Conservation (phyloP, 2,888 invertebrate genomes). For the Punctoribates punctum region DNA sequence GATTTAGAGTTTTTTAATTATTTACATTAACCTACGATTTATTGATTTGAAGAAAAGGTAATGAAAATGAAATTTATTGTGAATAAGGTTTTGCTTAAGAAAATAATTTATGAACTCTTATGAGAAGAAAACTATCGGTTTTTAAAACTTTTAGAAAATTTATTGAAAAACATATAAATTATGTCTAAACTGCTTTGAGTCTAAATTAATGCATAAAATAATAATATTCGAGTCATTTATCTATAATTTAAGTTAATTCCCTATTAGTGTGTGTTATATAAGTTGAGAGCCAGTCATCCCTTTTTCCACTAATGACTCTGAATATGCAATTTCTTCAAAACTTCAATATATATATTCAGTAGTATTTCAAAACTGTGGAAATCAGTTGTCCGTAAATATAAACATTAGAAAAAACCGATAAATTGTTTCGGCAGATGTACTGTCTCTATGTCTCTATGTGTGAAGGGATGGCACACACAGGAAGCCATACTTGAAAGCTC, state of each 20-base stretch:
- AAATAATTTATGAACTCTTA: too few species aligned
- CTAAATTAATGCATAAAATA: too few species aligned
- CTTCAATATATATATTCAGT: too few species aligned
- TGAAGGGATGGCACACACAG: not conserved
- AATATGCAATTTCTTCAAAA: not conserved
- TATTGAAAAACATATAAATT: too few species aligned
- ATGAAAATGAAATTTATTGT: not conserved
- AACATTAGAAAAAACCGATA: slow-evolving; percentile 5
- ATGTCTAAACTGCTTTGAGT: too few species aligned
- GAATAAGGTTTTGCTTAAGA: too few species aligned
- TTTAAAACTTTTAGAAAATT: too few species aligned
- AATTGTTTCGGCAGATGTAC: slow-evolving; percentile 26
- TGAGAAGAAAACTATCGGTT: too few species aligned
- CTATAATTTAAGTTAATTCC: not conserved
- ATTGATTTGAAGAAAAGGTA: not conserved
- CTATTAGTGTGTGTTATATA: not conserved
- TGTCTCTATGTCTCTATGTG: not conserved
- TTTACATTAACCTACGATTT: not conserved
- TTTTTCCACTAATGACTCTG: slow-evolving; percentile 4
- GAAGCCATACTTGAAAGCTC: slow-evolving; percentile 1
- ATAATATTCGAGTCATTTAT: not conserved
- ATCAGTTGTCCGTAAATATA: slow-evolving; percentile 27
- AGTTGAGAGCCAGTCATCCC: not conserved
- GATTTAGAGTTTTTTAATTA: not conserved
- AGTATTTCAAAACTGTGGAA: not conserved